Evolutionary conservation across 2,888 invertebrate species (phyloP).

Genomic region (Ametastegia equiseti): DNA sequence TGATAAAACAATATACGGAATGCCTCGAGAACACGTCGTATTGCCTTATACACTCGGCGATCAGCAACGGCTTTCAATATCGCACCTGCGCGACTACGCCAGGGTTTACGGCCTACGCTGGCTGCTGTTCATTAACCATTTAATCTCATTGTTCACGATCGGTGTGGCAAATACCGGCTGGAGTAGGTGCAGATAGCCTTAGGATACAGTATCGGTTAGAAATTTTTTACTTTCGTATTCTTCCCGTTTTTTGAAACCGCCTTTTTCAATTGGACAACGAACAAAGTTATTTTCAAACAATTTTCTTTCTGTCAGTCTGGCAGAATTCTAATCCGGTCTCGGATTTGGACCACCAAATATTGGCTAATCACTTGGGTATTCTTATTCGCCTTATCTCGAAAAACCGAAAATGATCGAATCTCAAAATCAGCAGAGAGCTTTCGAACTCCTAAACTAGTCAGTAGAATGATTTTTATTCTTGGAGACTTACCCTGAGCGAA

Average conservation of each 20-base stretch:
- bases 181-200: not conserved
- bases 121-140: too few species aligned
- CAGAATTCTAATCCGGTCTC: too few species aligned
- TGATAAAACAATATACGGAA: not conserved
- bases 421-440: too few species aligned
- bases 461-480: not conserved
- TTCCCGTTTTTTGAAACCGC: too few species aligned
- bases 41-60: too few species aligned
- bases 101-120: not conserved
- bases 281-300: too few species aligned
- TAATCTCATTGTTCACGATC: not conserved
- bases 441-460: not conserved
- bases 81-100: not conserved
- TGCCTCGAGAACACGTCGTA: not conserved
- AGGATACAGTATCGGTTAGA: not conserved
- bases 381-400: not conserved
- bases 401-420: too few species aligned
- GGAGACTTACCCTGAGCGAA: constrained; percentile 9
- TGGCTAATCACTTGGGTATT: not conserved
- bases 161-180: not conserved
- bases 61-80: not conserved
- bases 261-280: too few species aligned
- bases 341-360: not conserved
- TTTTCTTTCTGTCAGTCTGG: too few species aligned
- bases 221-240: not conserved